A percentile compares a stretch with the other conserved stretches of the same genome.
These are phyloP conservation scores for Trichomalopsis sarcophagae DNA, from an alignment of 1,140 invertebrate genomes.

Conservation along the genomic window DNA sequence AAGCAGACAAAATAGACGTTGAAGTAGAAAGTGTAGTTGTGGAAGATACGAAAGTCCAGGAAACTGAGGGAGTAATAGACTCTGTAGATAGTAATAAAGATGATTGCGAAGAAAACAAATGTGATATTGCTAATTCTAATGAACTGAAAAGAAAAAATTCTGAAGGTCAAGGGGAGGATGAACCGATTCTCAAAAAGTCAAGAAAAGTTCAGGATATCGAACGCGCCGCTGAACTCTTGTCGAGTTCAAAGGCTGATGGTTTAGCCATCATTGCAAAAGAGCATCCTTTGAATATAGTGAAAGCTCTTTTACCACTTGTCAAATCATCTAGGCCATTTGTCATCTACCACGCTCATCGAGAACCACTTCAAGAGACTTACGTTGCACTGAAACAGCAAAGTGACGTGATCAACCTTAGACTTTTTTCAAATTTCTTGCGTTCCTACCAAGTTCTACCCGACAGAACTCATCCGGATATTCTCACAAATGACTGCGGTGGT, in stretches of 20 bases:
- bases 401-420: constrained; percentile 83
- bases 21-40: not conserved
- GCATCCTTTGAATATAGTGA: constrained; percentile 87
- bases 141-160: constrained; percentile 48
- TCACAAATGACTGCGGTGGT: constrained; percentile 85
- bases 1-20: not conserved
- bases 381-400: constrained; percentile 81
- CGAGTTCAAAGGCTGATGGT: constrained; percentile 81
- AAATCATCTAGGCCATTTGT: constrained; percentile 88
- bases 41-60: not conserved
- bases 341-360: constrained; percentile 85
- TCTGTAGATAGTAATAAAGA: constrained; percentile 22
- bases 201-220: constrained; percentile 82
- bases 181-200: constrained; percentile 73
- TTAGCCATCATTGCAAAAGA: constrained; percentile 88
- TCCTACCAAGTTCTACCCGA: constrained; percentile 92
- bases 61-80: not conserved
- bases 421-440: constrained; percentile 91
- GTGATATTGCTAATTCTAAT: constrained; percentile 25
- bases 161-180: constrained; percentile 44
- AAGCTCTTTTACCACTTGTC: constrained; percentile 84
- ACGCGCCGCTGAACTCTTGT: constrained; percentile 76
- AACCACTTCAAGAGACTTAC: constrained; percentile 89
- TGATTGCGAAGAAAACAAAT: constrained; percentile 46
- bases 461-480: constrained; percentile 89